Base-by-base conservation (phyloP, 2,113 vertebrate species). In the Festucalex cinctus region DNA sequence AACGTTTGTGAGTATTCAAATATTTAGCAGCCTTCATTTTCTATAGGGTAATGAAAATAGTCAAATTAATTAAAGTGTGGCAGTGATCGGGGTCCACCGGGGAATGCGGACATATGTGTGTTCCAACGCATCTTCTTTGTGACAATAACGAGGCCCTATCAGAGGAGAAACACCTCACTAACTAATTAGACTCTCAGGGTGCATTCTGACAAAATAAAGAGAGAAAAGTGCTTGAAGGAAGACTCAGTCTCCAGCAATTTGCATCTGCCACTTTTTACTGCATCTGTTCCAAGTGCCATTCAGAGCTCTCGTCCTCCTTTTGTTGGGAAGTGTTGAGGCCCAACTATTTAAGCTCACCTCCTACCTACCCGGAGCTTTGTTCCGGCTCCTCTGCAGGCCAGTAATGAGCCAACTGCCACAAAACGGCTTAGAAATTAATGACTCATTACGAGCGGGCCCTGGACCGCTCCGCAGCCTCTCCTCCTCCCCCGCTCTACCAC, bases 271-370 rank as follows among this genome's bases (percentile, higher is more conserved):
- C 90, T 91, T 91, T 83, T 85, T 83, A 88, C 88, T 91, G 91
- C 90, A 91, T 92, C 91, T 91, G 87, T 91, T 92, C 92, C 88
- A 89, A 90, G 88, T 92, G 86, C 90, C 86, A 91, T 91, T 93
- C 91, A 92, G 70, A 39, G 73, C 81, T 88, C 88, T 87, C 85
- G 83, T 77, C 81, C 76, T 85, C 81, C 84, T 88, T 88, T 92
- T 90, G 88, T 90, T 84, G 83, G 81, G 77, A 81, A 88, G 90
- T 92, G 88, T 92, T 91, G 93, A 94, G 90, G 90, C 89, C 92
- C 93, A 94, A 94, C 96, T 95, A 96, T 95, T 97, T 97, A 97
- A 94, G 93, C 93, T 95, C 94, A 94, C 95, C 95, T 97, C 94
- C 94, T 96, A 95, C 94, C 94, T 96, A 93, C 93, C 92, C 90